Percentiles rank a stretch among this genome's conserved stretches.
phyloP scores from a whole-genome alignment of 1,140 invertebrate species.

The Drosophila micromelanica region DNA sequence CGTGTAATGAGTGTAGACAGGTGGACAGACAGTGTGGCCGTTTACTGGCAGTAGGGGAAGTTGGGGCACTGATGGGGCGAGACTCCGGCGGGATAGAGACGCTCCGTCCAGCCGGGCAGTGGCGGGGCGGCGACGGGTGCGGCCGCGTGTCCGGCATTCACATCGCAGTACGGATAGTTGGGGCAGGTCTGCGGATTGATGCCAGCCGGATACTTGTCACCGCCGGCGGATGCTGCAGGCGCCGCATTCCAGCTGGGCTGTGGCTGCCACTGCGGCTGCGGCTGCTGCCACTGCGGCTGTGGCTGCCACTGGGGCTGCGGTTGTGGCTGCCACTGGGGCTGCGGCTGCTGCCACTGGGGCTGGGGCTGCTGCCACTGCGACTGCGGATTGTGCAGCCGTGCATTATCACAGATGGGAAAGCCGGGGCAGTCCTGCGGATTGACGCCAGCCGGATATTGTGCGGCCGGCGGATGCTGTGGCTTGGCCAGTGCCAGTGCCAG shows the following conservation, averaged over 20 bases:
- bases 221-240: conserved; percentile 61
- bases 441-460: conserved; percentile 83
- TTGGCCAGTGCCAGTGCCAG: conserved; percentile 72
- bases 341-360: conserved; percentile 70
- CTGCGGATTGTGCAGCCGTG: conserved; percentile 76
- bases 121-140: conserved; percentile 70
- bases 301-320: conserved; percentile 63
- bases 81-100: conserved; percentile 85
- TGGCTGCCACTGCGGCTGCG: conserved; percentile 59
- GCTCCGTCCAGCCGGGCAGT: conserved; percentile 82
- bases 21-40: conserved; percentile 5
- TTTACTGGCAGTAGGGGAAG: conserved; percentile 84
- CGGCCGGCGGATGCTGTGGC: conserved; percentile 78
- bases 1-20: conserved; percentile 28
- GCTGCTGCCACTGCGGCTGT: conserved; percentile 50
- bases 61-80: conserved; percentile 84
- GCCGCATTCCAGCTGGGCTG: conserved; percentile 73
- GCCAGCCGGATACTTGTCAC: conserved; percentile 84
- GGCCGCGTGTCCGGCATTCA: conserved; percentile 67
- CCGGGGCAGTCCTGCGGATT: conserved; percentile 83
- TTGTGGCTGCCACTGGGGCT: conserved; percentile 62
- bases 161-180: conserved; percentile 85
- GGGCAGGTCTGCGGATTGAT: conserved; percentile 84
- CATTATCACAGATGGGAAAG: conserved; percentile 85
- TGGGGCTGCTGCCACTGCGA: conserved; percentile 69